Evolutionary conservation across 2,797 vertebrate species (phyloP), one percentile per base, ranked within the genome.

Genomic region (Merluccius polli): DNA sequence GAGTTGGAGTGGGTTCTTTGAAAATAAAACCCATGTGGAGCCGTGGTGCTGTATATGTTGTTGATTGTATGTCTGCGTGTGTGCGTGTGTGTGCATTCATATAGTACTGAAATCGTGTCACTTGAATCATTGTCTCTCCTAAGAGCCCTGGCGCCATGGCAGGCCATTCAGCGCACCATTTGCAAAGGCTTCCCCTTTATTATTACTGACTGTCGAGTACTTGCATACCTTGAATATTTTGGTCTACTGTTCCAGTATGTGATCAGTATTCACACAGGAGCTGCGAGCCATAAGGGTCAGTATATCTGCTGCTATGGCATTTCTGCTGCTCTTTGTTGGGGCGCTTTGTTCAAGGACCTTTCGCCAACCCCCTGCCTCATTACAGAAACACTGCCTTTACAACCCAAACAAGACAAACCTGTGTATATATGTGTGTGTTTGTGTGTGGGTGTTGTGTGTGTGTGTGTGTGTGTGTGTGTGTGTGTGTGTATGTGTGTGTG

Each of bases 381-480:
- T 52, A 52, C 44, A 73, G 52, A 79, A 77, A 81, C n/a, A 80
- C 69, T 21, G 31, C 4, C 44, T 52, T 21, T 52, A 52, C 44
- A 52, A 52, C 44, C 16, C 44, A 52, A 52, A 52, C 44, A 52
- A 52, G 16, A 52, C 44, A 52, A 21, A 52, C 33, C 33, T 35
- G 33, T 35, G 33, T 35, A 35, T 35, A 8, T 35, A 35, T 3
- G 33, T 3, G n/a, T n/a, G n/a, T n/a, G n/a, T n/a, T n/a, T n/a
- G n/a, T n/a, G n/a, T n/a, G n/a, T n/a, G n/a, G n/a, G n/a, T n/a
- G n/a, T 4, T 48, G 2, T 48, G 16, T 13, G 44, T 21, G 15
- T 52, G 44, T 52, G 44, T 52, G 16, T 21, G 16, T 21, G 16
- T 52, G 16, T 52, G 16, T 48, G 2, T 48, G 16, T 13, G 44